Base-by-base conservation (phyloP, 2,113 vertebrate genomes). In the Labeo rohita region DNA sequence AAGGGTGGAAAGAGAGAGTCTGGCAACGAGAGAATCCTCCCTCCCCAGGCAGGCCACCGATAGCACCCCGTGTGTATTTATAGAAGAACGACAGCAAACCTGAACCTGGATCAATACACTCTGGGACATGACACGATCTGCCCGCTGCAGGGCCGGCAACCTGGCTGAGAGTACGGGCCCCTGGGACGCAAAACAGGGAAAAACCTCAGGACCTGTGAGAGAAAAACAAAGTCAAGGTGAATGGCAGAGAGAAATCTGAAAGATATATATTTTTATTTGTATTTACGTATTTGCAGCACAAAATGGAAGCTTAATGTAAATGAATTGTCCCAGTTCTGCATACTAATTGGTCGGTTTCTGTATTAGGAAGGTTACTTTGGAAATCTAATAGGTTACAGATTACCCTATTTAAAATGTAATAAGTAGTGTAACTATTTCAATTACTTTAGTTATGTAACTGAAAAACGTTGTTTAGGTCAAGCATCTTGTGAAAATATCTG, bases 61-160 rank as follows among this genome's bases (percentile, higher is more conserved):
- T 68, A 66, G 73, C 85, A 63, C 68, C 59, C 21, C 12, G 12
- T 45, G 47, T 47, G n/a, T 94, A 93, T 94, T 94, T 93, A 91
- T 91, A 93, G 90, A 43, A 79, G 82, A 92, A 92, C 86, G 68
- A 84, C 89, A 91, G 87, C 87, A 83, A 76, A 63, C 86, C 50
- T 68, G 79, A 84, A 80, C 84, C 2, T 68, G 86, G 88, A 92
- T 94, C 91, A 79, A 93, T 94, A 90, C 23, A 73, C 54, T 68
- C 61, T 79, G 78, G 78, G 84, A 49, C 39, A 43, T 43, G 70
- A 80, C 87, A 80, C 2, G 80, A 87, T 79, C 90, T 52, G 87
- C 78, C 85, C 86, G 75, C 79, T 79, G 74, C 63, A 80, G 61
- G 21, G 21, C 4, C 10, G 2, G 21, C 10, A 15, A 75, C 56